phyloP scores from a whole-genome alignment of 2,888 invertebrate species.

The Linnaemya tessellans region DNA sequence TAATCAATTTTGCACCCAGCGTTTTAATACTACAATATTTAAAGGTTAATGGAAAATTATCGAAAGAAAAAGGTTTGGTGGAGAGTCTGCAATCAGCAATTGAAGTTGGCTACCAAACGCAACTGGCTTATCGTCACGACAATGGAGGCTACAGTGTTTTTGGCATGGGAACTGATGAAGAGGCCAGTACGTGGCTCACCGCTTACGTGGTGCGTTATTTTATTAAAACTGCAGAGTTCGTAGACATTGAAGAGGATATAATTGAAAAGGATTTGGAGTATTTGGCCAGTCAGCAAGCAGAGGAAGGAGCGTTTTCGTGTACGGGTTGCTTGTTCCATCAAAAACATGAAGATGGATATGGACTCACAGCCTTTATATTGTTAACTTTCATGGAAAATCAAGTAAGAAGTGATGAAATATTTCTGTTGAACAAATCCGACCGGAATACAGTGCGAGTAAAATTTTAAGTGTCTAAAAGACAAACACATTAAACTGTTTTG shows the following conservation, averaged over 20 bases:
- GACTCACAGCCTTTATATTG: slow-evolving; percentile 90
- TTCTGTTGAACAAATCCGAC: too few species aligned
- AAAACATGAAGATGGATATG: slow-evolving; percentile 86
- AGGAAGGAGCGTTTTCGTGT: slow-evolving; percentile 84
- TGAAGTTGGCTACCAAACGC: slow-evolving; percentile 88
- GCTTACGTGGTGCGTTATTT: slow-evolving; percentile 92
- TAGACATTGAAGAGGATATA: slow-evolving; percentile 82
- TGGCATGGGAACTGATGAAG: slow-evolving; percentile 85
- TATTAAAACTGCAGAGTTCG: slow-evolving; percentile 87
- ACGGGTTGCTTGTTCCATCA: slow-evolving; percentile 86
- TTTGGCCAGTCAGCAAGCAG: slow-evolving; percentile 32
- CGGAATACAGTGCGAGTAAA: too few species aligned
- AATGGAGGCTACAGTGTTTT: slow-evolving; percentile 92
- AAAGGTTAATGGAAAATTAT: slow-evolving; percentile 82
- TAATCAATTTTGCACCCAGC: slow-evolving; percentile 95
- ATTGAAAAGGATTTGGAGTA: slow-evolving; percentile 49
- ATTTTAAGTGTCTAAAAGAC: too few species aligned
- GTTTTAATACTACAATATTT: slow-evolving; percentile 94
- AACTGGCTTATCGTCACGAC: slow-evolving; percentile 88
- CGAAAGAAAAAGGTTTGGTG: slow-evolving; percentile 35
- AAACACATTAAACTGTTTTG: too few species aligned
- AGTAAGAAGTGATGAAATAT: slow-evolving; percentile 77
- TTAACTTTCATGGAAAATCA: slow-evolving; percentile 88
- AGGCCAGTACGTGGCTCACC: slow-evolving; percentile 91
- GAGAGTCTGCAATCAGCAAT: slow-evolving; percentile 83